Percentiles rank a stretch among this genome's conserved stretches.
phyloP scores from a whole-genome alignment of 1,140 invertebrate species.

The Ditylenchus dipsaci region DNA sequence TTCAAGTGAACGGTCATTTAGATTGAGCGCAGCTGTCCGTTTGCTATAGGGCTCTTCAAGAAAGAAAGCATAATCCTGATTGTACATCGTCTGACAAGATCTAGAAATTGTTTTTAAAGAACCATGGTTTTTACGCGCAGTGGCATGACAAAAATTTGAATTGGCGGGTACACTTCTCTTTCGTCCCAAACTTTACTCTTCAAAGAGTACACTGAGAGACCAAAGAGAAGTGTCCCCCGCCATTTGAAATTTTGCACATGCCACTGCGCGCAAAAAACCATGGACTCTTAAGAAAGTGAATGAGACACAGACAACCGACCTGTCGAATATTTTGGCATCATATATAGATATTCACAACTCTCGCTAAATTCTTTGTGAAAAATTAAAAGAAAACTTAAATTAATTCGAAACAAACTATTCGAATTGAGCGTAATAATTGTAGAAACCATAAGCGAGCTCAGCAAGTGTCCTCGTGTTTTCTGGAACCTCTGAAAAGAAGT shows the following conservation, averaged over 20 bases:
- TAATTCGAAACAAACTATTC: conserved; percentile 66
- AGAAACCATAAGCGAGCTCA: conserved; percentile 79
- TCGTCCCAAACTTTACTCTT: no score
- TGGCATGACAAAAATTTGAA: no score
- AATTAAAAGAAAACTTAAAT: no score
- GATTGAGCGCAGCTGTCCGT: conserved; percentile 58
- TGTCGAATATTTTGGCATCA: conserved; percentile 67
- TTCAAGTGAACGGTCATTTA: conserved; percentile 18
- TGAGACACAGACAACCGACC: conserved; percentile 12
- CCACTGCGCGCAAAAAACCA: no score
- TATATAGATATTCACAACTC: conserved; percentile 77
- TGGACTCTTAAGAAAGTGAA: conserved; percentile 20
- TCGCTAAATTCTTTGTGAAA: conserved; percentile 41
- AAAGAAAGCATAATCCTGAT: conserved; percentile 30
- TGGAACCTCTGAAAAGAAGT: conserved; percentile 61
- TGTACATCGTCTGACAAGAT: neutral
- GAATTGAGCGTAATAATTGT: conserved; percentile 74
- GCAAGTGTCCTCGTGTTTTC: conserved; percentile 71
- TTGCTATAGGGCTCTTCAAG: conserved; percentile 83
- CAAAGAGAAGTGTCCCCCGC: no score
- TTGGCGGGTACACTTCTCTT: no score
- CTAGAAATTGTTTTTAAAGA: conserved; percentile 1
- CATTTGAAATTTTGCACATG: no score
- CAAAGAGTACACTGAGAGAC: no score
- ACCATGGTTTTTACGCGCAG: no score